Evolutionary conservation across 2,113 vertebrate genomes (phyloP).

Genomic region (Hucho hucho): DNA sequence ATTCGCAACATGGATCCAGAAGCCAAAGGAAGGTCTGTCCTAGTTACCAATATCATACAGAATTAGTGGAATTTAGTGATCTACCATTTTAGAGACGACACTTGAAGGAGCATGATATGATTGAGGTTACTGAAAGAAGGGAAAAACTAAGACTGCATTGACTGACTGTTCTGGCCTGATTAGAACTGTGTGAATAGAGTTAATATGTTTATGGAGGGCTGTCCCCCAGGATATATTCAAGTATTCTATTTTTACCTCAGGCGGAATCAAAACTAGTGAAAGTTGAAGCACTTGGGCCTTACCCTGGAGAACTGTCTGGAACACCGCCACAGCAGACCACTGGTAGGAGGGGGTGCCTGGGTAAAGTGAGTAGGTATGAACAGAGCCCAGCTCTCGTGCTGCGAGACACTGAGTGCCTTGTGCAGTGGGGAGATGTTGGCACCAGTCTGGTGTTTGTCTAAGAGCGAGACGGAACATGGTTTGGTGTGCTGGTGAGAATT

Average conservation of each 20-base stretch:
- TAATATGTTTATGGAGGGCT: not conserved
- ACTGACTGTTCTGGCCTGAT: not conserved
- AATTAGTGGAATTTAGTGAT: not conserved
- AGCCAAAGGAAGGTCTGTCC: not conserved
- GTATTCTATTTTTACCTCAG: not conserved
- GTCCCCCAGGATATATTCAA: not conserved
- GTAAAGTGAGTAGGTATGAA: conserved; percentile 18
- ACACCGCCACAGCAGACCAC: not conserved
- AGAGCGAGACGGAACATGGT: not conserved
- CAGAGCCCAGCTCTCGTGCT: not conserved
- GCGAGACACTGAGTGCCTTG: conserved; percentile 11
- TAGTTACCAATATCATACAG: not conserved
- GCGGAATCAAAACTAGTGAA: too few species aligned
- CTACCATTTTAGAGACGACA: not conserved
- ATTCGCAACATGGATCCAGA: not conserved
- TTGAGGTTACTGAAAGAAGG: not conserved
- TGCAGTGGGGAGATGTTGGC: not conserved
- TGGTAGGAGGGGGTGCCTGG: not conserved
- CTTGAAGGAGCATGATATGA: too few species aligned
- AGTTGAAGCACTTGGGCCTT: not conserved
- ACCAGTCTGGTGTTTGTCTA: not conserved
- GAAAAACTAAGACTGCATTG: not conserved
- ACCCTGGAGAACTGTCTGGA: not conserved
- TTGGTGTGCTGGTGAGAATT: not conserved
- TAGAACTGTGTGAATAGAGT: not conserved